Conservation (phyloP, 37 sponge, comb jelly and placozoan species). For the Halichondria panicea region DNA sequence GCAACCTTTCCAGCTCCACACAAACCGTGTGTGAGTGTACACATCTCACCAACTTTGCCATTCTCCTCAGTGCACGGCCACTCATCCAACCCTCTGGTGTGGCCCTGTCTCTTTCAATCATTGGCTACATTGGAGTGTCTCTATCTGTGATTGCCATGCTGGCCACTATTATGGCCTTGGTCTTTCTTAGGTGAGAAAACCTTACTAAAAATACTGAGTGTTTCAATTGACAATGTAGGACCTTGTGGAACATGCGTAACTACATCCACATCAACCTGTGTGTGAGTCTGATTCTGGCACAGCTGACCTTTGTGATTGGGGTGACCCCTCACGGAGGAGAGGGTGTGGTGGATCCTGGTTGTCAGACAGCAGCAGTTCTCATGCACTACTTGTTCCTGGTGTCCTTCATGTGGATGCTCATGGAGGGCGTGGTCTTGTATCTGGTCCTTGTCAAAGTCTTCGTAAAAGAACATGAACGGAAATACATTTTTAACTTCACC, state of each 20-base stretch:
- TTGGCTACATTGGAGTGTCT: slow-evolving; percentile 1
- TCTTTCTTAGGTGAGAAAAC: background rate
- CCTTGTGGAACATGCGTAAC: slow-evolving; percentile 46
- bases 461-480: slow-evolving; percentile 3
- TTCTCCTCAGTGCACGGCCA: background rate
- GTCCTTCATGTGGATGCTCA: slow-evolving; percentile 81
- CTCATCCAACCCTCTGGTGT: background rate
- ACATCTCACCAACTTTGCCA: background rate
- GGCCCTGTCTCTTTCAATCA: background rate
- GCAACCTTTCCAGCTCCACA: background rate
- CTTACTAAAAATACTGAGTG: background rate
- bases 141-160: background rate
- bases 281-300: slow-evolving; percentile 49
- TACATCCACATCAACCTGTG: slow-evolving; percentile 71
- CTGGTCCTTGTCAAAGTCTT: slow-evolving; percentile 66
- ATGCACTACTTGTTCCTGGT: slow-evolving; percentile 61
- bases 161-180: background rate
- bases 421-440: slow-evolving; percentile 74
- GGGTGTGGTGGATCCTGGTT: too few species aligned
- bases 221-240: slow-evolving; percentile 10
- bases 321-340: background rate
- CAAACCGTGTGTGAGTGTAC: background rate
- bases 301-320: slow-evolving; percentile 48
- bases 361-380: slow-evolving; percentile 43
- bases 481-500: slow-evolving; percentile 18